Conservation (phyloP, 2,888 invertebrate genomes). For the Sepioteuthis lessoniana region DNA sequence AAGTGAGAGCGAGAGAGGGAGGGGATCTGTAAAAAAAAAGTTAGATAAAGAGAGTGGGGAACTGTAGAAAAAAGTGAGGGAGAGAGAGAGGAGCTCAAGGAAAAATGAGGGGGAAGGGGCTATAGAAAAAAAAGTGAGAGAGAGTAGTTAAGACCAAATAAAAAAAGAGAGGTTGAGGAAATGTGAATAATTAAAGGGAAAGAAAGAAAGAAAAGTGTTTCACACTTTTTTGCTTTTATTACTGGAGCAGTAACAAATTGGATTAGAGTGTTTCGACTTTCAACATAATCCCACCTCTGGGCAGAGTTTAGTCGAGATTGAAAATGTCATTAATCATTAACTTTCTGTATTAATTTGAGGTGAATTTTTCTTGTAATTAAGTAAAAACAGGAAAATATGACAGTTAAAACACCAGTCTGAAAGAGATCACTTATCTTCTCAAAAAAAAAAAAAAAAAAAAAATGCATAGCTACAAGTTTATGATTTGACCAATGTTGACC, state of each 20-base stretch:
- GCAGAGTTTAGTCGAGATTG: neutral
- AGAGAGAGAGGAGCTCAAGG: too few relatives aligned
- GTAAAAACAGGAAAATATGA: neutral
- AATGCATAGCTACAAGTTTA: too few relatives aligned
- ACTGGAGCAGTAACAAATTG: neutral
- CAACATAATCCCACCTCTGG: slow-evolving; percentile 1
- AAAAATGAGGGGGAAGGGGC: too few relatives aligned
- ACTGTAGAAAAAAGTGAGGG: too few relatives aligned
- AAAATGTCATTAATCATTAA: neutral
- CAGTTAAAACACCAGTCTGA: neutral
- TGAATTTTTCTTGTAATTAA: neutral
- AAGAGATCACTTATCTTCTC: too few relatives aligned
- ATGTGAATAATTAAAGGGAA: neutral
- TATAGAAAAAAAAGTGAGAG: too few relatives aligned
- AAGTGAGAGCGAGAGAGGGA: too few relatives aligned
- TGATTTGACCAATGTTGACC: too few relatives aligned
- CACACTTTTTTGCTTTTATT: neutral
- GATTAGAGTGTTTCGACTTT: slow-evolving; percentile 1
- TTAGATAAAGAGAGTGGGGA: too few relatives aligned
- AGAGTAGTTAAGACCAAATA: too few relatives aligned
- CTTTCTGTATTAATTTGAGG: neutral
- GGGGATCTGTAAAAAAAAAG: too few relatives aligned
- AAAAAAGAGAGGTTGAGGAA: neutral
- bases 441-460: too few relatives aligned
- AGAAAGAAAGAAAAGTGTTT: neutral